Conservation (phyloP, 2,113 vertebrate genomes). For the Bostrychus sinensis region DNA sequence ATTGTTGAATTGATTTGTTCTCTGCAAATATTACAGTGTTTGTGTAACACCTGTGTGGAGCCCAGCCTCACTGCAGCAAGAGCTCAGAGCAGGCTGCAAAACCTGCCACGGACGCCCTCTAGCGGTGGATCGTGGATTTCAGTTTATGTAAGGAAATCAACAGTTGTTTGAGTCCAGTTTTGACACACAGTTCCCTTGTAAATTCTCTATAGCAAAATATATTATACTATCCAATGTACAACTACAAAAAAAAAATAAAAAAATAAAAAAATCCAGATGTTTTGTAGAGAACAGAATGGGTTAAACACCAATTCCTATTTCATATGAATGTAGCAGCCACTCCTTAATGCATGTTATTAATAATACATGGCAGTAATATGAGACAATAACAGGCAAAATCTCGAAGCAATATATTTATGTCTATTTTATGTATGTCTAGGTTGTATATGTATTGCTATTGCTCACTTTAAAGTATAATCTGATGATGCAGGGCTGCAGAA, state of each 20-base stretch:
- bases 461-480: background rate
- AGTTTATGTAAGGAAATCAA: background rate
- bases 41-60: slow-evolving; percentile 8
- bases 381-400: no score
- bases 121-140: background rate
- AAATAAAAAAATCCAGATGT: no score
- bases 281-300: no score
- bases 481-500: background rate
- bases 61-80: slow-evolving; percentile 1
- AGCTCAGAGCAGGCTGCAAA: background rate
- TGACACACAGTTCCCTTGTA: background rate
- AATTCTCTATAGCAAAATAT: background rate
- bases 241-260: background rate
- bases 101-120: background rate
- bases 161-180: slow-evolving; percentile 1
- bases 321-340: no score
- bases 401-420: background rate
- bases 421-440: no score
- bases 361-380: no score
- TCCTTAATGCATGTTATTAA: no score
- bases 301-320: no score
- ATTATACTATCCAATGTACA: background rate
- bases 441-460: background rate
- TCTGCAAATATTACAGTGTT: slow-evolving; percentile 1
- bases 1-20: background rate